phyloP scores from a whole-genome alignment of 2,113 vertebrate species.

The Guaruba guarouba region DNA sequence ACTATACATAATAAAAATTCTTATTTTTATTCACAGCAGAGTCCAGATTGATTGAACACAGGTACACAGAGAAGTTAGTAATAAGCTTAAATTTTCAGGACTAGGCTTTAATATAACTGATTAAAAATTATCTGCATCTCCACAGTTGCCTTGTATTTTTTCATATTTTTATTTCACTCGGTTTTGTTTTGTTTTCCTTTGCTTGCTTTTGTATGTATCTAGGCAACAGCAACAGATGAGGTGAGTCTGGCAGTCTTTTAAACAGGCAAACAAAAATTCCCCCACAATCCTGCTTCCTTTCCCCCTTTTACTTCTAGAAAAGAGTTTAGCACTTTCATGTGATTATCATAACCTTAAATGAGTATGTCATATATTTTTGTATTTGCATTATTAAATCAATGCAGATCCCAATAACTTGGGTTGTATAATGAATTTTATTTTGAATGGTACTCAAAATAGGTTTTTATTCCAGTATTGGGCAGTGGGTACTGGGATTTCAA shows the following conservation, averaged over 20 bases:
- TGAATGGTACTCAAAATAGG: not conserved
- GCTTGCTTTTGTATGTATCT: constrained; percentile 20
- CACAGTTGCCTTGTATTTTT: not conserved
- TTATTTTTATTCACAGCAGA: not conserved
- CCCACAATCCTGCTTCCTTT: not conserved
- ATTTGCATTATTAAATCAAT: not conserved
- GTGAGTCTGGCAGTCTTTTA: constrained; percentile 33
- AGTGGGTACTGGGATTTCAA: not conserved
- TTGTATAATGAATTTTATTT: not conserved
- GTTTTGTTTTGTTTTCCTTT: not conserved
- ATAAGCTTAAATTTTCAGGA: not conserved
- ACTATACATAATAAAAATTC: not conserved
- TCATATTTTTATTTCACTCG: not conserved
- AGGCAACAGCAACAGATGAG: constrained; percentile 46
- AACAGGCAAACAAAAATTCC: not conserved
- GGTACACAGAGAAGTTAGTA: not conserved
- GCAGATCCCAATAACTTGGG: not conserved
- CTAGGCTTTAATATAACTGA: not conserved
- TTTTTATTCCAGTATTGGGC: not conserved
- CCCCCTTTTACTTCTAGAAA: not conserved
- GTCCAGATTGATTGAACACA: not conserved
- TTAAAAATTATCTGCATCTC: not conserved
- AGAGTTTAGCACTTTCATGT: not conserved
- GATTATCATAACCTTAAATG: not conserved
- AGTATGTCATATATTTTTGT: not conserved